Percentiles rank a stretch among this genome's conserved stretches.
Conservation (phyloP, 2,888 invertebrate species). For the Hoplodrina blanda region DNA sequence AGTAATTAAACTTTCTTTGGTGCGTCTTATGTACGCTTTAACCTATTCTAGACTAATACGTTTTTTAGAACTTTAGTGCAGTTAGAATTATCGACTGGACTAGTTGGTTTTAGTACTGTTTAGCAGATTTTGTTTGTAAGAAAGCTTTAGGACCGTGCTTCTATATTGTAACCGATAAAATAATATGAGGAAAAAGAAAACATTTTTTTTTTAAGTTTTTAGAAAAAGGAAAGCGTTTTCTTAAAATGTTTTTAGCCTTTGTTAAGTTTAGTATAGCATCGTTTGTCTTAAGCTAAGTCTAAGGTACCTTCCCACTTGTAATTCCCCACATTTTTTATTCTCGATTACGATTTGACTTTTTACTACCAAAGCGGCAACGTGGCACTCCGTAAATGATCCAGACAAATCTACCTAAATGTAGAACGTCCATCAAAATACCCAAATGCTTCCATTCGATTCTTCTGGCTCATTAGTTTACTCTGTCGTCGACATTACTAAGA, state of each 20-base stretch:
- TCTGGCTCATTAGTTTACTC: constrained; percentile 50
- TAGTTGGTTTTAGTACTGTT: neutral
- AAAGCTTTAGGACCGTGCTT: neutral
- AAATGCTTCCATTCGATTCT: constrained; percentile 53
- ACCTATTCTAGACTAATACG: constrained; percentile 33
- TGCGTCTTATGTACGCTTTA: constrained; percentile 45
- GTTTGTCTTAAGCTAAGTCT: constrained; percentile 17
- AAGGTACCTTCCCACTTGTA: constrained; percentile 5
- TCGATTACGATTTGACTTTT: constrained; percentile 38
- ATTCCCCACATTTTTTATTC: constrained; percentile 14
- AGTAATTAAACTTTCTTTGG: constrained; percentile 59
- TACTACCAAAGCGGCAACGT: constrained; percentile 28
- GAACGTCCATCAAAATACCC: constrained; percentile 51
- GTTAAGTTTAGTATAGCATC: neutral
- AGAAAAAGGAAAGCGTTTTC: too few relatives aligned
- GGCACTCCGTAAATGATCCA: constrained; percentile 44
- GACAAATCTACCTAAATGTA: constrained; percentile 51
- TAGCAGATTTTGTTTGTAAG: neutral
- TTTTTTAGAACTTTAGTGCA: constrained; percentile 34
- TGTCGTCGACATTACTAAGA: constrained; percentile 50
- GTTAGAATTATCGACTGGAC: constrained; percentile 12
- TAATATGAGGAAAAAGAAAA: neutral
- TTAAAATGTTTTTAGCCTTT: too few relatives aligned
- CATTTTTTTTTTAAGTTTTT: too few relatives aligned
- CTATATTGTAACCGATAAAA: neutral